These are phyloP conservation scores for Lophotis ruficrista DNA, from an alignment of 2,113 vertebrate genomes.

Conservation along the genomic window DNA sequence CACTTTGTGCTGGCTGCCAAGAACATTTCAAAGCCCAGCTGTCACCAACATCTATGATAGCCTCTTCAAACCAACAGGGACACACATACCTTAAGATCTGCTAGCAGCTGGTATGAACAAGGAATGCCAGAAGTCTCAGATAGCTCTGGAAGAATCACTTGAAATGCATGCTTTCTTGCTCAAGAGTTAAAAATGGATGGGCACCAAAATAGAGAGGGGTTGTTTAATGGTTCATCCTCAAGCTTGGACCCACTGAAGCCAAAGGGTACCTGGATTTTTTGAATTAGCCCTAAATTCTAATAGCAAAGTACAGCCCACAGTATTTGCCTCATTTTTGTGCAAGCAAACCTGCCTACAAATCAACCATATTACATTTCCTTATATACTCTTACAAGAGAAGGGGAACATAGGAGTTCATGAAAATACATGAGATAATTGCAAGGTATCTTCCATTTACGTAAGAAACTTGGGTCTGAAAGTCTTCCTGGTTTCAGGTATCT, in stretches of 20 bases:
- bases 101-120: slow-evolving; percentile 9
- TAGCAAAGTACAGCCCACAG: background rate
- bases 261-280: background rate
- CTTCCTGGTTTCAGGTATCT: background rate
- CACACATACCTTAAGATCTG: slow-evolving; percentile 7
- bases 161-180: background rate
- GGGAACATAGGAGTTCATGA: background rate
- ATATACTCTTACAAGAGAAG: background rate
- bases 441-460: background rate
- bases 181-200: background rate
- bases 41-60: background rate
- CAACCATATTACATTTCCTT: background rate
- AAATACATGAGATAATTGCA: background rate
- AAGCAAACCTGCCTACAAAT: background rate
- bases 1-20: slow-evolving; percentile 3
- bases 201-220: background rate
- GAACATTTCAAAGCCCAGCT: slow-evolving; percentile 25
- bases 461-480: background rate
- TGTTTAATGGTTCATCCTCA: background rate
- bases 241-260: background rate
- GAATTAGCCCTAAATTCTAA: background rate
- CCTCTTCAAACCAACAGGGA: background rate
- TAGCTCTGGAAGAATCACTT: background rate
- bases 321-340: background rate
- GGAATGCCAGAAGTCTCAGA: background rate